These are phyloP conservation scores for Drosophila borealis DNA, from an alignment of 2,888 invertebrate species.

Conservation along the genomic window DNA sequence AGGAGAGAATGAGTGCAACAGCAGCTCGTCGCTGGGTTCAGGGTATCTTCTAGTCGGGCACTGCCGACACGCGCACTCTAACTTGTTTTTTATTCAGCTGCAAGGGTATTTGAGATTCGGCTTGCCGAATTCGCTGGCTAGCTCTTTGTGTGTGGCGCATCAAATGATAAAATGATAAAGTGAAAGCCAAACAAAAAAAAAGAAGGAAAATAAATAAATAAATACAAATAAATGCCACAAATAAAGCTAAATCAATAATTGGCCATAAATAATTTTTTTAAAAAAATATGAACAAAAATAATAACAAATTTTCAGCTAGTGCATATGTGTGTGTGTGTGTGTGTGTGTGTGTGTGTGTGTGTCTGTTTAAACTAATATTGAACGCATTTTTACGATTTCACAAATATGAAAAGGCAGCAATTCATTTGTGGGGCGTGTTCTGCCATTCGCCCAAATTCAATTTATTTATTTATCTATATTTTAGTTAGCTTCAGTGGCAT, in stretches of 20 bases:
- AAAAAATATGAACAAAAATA: constrained; percentile 17
- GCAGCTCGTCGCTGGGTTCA: too few relatives aligned
- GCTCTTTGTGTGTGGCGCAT: constrained; percentile 12
- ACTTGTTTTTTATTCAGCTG: background rate
- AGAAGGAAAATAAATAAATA: constrained; percentile 1
- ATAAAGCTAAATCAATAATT: constrained; percentile 36
- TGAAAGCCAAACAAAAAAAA: constrained; percentile 6
- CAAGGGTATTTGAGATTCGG: constrained; percentile 35
- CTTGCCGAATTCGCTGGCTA: constrained; percentile 1
- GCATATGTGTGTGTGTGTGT: background rate
- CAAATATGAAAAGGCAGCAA: constrained; percentile 48
- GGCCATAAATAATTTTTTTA: constrained; percentile 33
- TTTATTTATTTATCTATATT: constrained; percentile 24
- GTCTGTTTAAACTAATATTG: constrained; percentile 28
- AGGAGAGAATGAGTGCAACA: too few relatives aligned
- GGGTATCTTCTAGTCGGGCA: too few relatives aligned
- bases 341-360: constrained; percentile 1
- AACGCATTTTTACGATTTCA: constrained; percentile 35
- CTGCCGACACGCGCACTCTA: too few relatives aligned
- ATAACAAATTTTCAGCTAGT: constrained; percentile 18
- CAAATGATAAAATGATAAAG: constrained; percentile 22
- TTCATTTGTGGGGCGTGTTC: constrained; percentile 37
- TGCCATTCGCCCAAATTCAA: constrained; percentile 12
- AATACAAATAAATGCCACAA: constrained; percentile 15
- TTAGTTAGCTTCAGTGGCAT: constrained; percentile 28